Percentiles rank a stretch among this genome's conserved stretches.
These are phyloP conservation scores for Acanthochromis polyacanthus DNA, from an alignment of 2,113 vertebrate species.

Conservation along the genomic window DNA sequence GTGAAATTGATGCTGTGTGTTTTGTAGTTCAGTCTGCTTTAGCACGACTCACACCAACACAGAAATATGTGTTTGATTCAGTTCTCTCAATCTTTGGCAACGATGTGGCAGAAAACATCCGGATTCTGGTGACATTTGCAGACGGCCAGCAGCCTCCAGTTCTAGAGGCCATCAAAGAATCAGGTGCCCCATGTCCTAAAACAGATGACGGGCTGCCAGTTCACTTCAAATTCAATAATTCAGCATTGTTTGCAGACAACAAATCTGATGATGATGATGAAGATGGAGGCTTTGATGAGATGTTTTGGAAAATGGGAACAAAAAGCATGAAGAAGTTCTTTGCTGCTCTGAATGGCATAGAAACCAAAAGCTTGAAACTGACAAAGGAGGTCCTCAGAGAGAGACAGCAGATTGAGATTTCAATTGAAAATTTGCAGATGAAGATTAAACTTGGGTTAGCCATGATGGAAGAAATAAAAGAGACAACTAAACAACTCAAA, in stretches of 20 bases:
- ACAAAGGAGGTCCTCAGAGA: conserved; percentile 50
- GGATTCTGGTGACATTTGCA: conserved; percentile 70
- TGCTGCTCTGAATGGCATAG: not conserved
- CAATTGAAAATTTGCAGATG: conserved; percentile 39
- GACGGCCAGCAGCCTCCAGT: conserved; percentile 58
- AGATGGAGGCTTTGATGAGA: conserved; percentile 32
- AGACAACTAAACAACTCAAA: conserved; percentile 13
- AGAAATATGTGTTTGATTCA: conserved; percentile 69
- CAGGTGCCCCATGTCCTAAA: conserved; percentile 60
- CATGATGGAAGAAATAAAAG: conserved; percentile 53
- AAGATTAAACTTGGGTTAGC: conserved; percentile 35
- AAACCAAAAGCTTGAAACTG: conserved; percentile 37
- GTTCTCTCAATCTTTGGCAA: conserved; percentile 73
- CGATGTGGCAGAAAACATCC: conserved; percentile 70
- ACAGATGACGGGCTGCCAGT: conserved; percentile 22
- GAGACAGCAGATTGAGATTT: conserved; percentile 42
- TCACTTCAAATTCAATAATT: conserved; percentile 79
- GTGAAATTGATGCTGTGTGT: conserved; percentile 45
- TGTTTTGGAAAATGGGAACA: conserved; percentile 58
- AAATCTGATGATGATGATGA: too few relatives aligned
- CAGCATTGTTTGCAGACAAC: conserved; percentile 55
- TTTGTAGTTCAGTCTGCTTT: conserved; percentile 42
- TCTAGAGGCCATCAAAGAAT: conserved; percentile 48
- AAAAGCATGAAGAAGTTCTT: conserved; percentile 61
- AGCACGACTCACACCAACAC: conserved; percentile 49